Evolutionary conservation across 2,797 vertebrate genomes (phyloP), one percentile per base, ranked within the genome.

Genomic region (Typhlichthys subterraneus): DNA sequence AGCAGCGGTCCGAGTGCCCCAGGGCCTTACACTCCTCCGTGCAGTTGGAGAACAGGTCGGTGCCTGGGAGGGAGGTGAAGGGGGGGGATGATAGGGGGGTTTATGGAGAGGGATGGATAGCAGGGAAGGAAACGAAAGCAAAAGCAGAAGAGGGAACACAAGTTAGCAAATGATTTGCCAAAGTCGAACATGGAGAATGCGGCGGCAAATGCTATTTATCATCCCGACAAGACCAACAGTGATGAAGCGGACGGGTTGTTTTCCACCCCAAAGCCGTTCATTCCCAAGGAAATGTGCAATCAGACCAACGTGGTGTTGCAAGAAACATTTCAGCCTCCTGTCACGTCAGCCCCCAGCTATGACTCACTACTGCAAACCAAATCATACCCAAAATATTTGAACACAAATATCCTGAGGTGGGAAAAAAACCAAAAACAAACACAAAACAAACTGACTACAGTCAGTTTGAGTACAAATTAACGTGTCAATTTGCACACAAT

Each of bases 31-130:
- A 99, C 88, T 99, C 98, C 82, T 99, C 97, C 0, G 98, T 99
- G 91, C 98, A 99, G 87, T 99, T 99, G 87, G 98, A 99, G 90
- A 99, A 99, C 78, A 99, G 94, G 88, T 99, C 98, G 73, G 96
- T 93, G 65, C 95, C 97, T 98, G 82, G 12, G 15, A 61, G 51
- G 48, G 56, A 11, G 38, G 65, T 14, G 45, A 48, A 33, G 7
- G 12, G 31, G 8, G 12, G 29, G 4, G 10, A 17, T 50, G 13
- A 50, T 1, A 4, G 47, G 4, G 10, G 52, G 38, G n/a, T 23
- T 5, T 53, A 0, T 13, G 51, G 3, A 0, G 2, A n/a, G 53
- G 61, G 42, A 58, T 78, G 67, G 55, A 69, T 38, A 42, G 23
- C 47, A 42, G 52, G 33, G 3, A 58, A 58, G 57, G 59, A 64